These are phyloP conservation scores for Thaleichthys pacificus DNA, from an alignment of 2,797 vertebrate species.

Conservation along the genomic window DNA sequence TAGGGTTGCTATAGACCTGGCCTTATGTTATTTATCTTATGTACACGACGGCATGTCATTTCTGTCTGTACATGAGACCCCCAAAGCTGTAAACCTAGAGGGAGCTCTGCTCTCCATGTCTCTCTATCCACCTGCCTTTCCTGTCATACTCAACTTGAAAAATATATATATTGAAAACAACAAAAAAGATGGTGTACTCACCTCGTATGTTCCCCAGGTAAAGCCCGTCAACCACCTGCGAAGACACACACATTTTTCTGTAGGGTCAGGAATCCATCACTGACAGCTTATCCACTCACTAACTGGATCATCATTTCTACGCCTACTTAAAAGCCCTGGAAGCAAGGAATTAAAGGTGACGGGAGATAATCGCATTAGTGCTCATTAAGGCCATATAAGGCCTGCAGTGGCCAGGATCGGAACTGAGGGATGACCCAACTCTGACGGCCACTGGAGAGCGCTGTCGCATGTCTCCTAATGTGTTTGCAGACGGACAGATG, in stretches of 20 bases:
- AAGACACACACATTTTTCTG: conserved; percentile 60
- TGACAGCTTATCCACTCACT: background rate
- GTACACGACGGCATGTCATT: too few relatives aligned
- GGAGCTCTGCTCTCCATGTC: too few relatives aligned
- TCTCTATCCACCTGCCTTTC: background rate
- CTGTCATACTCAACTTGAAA: background rate
- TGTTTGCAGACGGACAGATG: too few relatives aligned
- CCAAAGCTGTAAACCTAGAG: too few relatives aligned
- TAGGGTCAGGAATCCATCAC: background rate
- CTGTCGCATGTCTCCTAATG: too few relatives aligned
- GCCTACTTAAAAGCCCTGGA: background rate
- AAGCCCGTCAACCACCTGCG: conserved; percentile 84
- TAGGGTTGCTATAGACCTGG: too few relatives aligned
- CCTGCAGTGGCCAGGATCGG: background rate
- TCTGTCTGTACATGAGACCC: too few relatives aligned
- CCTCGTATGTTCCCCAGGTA: conserved; percentile 88
- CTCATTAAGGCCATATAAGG: background rate
- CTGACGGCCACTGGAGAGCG: background rate
- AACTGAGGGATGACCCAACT: background rate
- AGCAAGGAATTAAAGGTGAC: background rate
- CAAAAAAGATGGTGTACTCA: conserved; percentile 60
- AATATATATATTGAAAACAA: background rate
- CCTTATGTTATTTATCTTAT: too few relatives aligned
- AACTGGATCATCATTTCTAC: background rate
- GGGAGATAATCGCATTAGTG: background rate